Conservation (phyloP, 2,888 invertebrate genomes). For the Chirona hameri region DNA sequence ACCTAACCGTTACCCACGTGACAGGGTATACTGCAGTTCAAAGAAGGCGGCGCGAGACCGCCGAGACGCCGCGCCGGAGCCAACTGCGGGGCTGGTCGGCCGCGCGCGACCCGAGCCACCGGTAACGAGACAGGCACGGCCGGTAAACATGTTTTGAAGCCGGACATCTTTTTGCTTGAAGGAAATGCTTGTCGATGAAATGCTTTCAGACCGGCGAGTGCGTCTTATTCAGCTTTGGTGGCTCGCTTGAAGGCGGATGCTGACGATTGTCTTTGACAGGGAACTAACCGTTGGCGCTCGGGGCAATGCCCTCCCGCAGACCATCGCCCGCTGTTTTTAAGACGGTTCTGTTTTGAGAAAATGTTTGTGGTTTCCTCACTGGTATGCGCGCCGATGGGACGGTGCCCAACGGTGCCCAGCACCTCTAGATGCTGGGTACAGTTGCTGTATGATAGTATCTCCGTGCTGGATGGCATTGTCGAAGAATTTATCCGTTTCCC, state of each 20-base stretch:
- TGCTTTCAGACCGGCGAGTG: neutral
- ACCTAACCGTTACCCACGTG: neutral
- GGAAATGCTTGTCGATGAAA: neutral
- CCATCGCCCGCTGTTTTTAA: too few relatives aligned
- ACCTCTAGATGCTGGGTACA: too few relatives aligned
- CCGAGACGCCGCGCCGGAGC: neutral
- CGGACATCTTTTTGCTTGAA: neutral
- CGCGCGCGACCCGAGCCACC: too few relatives aligned
- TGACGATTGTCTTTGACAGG: neutral
- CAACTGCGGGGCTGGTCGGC: neutral
- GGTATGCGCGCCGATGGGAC: too few relatives aligned
- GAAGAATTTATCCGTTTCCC: too few relatives aligned
- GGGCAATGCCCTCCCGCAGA: neutral
- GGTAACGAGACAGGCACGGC: neutral
- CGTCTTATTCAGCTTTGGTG: neutral
- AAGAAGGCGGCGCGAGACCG: neutral
- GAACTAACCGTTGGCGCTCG: neutral
- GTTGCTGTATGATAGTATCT: too few relatives aligned
- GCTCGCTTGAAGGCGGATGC: neutral
- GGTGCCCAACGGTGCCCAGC: too few relatives aligned
- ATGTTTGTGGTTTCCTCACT: too few relatives aligned
- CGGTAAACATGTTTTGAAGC: slow-evolving; percentile 3
- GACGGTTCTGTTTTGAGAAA: too few relatives aligned
- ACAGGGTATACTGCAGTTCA: neutral
- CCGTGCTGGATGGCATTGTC: too few relatives aligned